A percentile compares a stretch with the other conserved stretches of the same genome.
Conservation (phyloP, 2,888 invertebrate genomes). For the Ornithoptera alexandrae region DNA sequence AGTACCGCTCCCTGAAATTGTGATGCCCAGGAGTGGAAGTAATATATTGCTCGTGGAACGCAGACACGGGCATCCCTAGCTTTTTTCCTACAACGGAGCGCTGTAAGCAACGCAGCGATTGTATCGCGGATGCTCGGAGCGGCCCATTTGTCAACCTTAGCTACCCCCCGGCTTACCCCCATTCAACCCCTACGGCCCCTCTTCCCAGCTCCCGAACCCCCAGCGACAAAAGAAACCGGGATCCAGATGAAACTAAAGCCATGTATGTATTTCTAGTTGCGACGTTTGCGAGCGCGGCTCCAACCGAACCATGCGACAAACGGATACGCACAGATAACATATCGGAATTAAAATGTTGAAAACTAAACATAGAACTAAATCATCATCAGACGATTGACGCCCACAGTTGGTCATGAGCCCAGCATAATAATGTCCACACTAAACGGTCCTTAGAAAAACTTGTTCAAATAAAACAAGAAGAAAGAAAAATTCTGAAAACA, state of each 20-base stretch:
- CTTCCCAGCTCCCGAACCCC: slow-evolving; percentile 40
- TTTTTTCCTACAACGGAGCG: slow-evolving; percentile 81
- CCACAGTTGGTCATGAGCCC: too few relatives aligned
- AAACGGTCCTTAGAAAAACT: too few relatives aligned
- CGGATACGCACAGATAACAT: too few relatives aligned
- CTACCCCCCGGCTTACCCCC: slow-evolving; percentile 44
- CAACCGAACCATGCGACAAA: too few relatives aligned
- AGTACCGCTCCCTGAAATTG: too few relatives aligned
- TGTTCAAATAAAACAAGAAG: too few relatives aligned
- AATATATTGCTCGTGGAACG: background rate
- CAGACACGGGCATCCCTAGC: slow-evolving; percentile 63
- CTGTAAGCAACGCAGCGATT: slow-evolving; percentile 81
- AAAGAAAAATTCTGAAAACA: too few relatives aligned
- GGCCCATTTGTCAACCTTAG: slow-evolving; percentile 80
- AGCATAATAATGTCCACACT: too few relatives aligned
- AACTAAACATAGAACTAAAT: too few relatives aligned
- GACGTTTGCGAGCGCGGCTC: slow-evolving; percentile 29
- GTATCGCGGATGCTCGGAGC: slow-evolving; percentile 80
- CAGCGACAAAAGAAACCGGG: slow-evolving; percentile 67
- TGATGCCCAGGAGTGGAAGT: too few relatives aligned
- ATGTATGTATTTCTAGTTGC: slow-evolving; percentile 51
- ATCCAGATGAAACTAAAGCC: slow-evolving; percentile 66
- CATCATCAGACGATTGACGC: too few relatives aligned
- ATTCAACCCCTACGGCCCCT: slow-evolving; percentile 38
- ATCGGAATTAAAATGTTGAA: too few relatives aligned